Percentiles rank a stretch among this genome's conserved stretches.
phyloP scores from a whole-genome alignment of 2,888 invertebrate species.

The Ametastegia equiseti region DNA sequence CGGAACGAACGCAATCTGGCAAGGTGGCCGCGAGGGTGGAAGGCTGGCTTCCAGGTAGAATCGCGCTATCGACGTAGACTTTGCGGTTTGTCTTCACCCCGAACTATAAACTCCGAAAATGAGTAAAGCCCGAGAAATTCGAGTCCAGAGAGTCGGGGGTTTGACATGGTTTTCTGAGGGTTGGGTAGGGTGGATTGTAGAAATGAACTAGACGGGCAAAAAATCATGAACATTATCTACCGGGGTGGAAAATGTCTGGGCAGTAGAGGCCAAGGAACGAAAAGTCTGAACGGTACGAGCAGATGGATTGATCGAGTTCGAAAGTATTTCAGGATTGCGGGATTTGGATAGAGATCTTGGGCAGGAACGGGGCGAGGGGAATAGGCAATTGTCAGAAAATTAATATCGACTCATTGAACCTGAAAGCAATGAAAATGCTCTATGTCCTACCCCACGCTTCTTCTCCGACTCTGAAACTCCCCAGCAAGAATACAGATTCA shows the following conservation, averaged over 20 bases:
- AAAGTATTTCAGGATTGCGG: conserved; percentile 10
- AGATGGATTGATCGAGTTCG: conserved; percentile 24
- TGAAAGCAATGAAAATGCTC: conserved; percentile 46
- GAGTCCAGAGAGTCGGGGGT: background rate
- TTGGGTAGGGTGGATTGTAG: background rate
- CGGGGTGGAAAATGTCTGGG: background rate
- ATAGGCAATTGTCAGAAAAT: conserved; percentile 56
- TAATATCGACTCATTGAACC: conserved; percentile 60
- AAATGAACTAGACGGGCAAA: conserved; percentile 35
- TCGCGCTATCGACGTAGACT: background rate
- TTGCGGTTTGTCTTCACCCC: background rate
- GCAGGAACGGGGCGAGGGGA: background rate
- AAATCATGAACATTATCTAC: conserved; percentile 24
- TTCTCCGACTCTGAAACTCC: background rate
- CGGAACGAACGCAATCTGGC: background rate
- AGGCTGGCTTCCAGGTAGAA: background rate
- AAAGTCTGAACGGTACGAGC: background rate
- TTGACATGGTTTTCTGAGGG: too few relatives aligned
- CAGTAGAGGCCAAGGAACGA: background rate
- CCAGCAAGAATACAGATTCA: conserved; percentile 27
- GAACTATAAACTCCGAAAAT: background rate
- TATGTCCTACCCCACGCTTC: background rate
- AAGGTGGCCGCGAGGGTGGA: background rate
- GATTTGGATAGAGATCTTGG: background rate
- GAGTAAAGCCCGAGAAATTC: background rate